phyloP scores from a whole-genome alignment of 2,797 vertebrate genomes.

The Xenops minutus region DNA sequence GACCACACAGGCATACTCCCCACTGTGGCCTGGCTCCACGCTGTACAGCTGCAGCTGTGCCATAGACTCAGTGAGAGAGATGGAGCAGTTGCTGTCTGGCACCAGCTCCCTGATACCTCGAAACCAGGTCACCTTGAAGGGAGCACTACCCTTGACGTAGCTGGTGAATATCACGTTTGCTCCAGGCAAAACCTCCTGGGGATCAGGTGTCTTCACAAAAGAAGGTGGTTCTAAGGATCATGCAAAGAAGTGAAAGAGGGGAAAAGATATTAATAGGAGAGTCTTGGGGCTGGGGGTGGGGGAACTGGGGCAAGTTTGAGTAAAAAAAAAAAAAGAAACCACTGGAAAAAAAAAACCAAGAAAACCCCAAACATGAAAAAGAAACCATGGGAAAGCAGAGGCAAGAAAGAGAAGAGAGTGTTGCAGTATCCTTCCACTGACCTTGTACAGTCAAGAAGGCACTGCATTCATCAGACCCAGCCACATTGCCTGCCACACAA shows the following conservation, averaged over 20 bases:
- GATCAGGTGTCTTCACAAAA: constrained; percentile 88
- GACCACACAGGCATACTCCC: constrained; percentile 91
- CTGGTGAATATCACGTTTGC: constrained; percentile 84
- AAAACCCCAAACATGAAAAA: not conserved
- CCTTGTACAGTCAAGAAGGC: constrained; percentile 94
- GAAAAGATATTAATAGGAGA: constrained; percentile 7
- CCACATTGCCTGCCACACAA: constrained; percentile 89
- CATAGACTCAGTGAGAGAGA: constrained; percentile 85
- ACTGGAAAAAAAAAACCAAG: not conserved
- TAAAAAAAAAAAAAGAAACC: not conserved
- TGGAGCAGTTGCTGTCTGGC: constrained; percentile 85
- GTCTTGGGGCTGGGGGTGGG: not conserved
- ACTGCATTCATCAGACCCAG: constrained; percentile 91
- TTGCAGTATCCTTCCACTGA: constrained; percentile 73
- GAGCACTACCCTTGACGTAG: constrained; percentile 88
- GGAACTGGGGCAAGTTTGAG: not conserved
- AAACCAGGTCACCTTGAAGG: constrained; percentile 92
- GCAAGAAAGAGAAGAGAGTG: not conserved
- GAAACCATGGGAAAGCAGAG: not conserved
- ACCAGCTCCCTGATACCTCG: constrained; percentile 89
- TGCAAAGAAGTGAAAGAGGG: not conserved
- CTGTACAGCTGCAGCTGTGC: constrained; percentile 88
- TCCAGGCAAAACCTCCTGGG: constrained; percentile 89
- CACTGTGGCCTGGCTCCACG: constrained; percentile 86
- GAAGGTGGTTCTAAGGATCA: constrained; percentile 86